Evolutionary conservation across 2,888 invertebrate genomes (phyloP).

Genomic region (Spatulosminthurus flaviceps): DNA sequence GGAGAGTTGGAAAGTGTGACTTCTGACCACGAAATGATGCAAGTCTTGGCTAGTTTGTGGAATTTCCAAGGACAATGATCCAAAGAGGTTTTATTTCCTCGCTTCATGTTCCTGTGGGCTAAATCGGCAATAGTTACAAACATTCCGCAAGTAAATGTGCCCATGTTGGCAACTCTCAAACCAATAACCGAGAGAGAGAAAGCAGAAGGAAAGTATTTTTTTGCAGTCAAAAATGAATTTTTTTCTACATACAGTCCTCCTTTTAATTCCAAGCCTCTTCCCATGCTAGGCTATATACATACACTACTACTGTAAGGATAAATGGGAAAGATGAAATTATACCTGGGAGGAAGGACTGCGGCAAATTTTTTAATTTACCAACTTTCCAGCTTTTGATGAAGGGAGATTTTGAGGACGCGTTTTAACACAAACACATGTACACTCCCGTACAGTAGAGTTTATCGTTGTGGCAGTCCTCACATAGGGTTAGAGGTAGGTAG

Average conservation of each 20-base stretch:
- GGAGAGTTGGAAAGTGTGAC: background rate
- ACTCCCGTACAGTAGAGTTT: too few species aligned
- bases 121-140: background rate
- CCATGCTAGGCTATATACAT: too few species aligned
- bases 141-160: background rate
- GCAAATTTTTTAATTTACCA: slow-evolving; percentile 5
- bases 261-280: too few species aligned
- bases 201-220: too few species aligned
- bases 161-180: too few species aligned
- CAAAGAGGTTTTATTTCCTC: background rate
- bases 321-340: background rate
- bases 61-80: slow-evolving; percentile 16
- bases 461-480: too few species aligned
- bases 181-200: too few species aligned
- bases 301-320: too few species aligned
- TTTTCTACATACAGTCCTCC: too few species aligned
- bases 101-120: background rate
- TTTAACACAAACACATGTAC: too few species aligned
- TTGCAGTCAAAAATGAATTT: too few species aligned
- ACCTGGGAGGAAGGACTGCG: background rate
- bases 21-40: slow-evolving; percentile 1
- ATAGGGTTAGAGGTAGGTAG: background rate
- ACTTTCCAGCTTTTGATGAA: background rate
- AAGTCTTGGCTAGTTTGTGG: background rate
- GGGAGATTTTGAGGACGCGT: background rate